Conservation (phyloP, 2,113 vertebrate species). For the Apus apus region DNA sequence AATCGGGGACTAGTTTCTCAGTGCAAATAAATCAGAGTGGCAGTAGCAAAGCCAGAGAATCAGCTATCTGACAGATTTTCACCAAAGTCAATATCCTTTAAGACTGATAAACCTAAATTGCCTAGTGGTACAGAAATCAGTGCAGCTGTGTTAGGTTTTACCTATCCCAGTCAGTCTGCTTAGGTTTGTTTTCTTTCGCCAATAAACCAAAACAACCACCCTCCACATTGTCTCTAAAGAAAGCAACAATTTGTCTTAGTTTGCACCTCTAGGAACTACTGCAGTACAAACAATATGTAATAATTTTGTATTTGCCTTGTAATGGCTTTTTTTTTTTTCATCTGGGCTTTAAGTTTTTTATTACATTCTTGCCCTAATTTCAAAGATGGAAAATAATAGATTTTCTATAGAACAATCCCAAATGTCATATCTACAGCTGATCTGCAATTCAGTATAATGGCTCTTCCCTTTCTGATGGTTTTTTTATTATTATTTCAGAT, state of each 20-base stretch:
- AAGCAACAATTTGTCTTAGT: not conserved
- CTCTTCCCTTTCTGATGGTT: not conserved
- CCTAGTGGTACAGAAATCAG: not conserved
- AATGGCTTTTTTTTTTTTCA: slow-evolving; percentile 10
- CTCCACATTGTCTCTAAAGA: not conserved
- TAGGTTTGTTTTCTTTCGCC: not conserved
- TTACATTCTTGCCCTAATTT: slow-evolving; percentile 64
- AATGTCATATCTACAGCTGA: slow-evolving; percentile 55
- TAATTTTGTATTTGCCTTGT: slow-evolving; percentile 24
- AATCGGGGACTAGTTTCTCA: not conserved
- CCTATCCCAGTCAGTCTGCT: not conserved
- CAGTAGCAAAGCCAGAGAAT: not conserved
- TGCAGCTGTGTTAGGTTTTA: not conserved
- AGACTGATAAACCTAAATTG: not conserved
- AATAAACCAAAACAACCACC: not conserved
- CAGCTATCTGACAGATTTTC: not conserved
- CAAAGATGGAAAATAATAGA: slow-evolving; percentile 52
- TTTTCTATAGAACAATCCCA: slow-evolving; percentile 53
- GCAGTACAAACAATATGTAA: not conserved
- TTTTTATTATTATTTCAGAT: slow-evolving; percentile 21
- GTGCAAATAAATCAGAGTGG: not conserved
- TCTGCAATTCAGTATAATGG: slow-evolving; percentile 56
- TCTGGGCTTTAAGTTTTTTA: slow-evolving; percentile 53
- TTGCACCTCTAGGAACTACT: not conserved
- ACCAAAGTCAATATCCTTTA: not conserved